These are phyloP conservation scores for Gymnocypris eckloni DNA, from an alignment of 2,797 vertebrate species.

Conservation along the genomic window DNA sequence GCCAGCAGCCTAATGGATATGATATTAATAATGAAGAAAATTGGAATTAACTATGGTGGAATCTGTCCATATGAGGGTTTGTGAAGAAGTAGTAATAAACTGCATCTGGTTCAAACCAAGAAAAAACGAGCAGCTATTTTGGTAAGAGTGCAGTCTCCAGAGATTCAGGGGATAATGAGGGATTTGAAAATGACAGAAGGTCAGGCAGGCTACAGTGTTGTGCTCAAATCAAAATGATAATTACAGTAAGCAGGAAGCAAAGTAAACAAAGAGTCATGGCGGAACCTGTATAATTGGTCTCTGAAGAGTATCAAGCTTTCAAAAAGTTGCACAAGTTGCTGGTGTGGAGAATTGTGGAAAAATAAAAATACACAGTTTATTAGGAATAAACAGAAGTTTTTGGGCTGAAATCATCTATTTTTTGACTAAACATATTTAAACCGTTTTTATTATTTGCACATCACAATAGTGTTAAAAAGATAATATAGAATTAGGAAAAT, in stretches of 20 bases:
- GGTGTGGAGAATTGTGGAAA: not conserved
- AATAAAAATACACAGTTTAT: not conserved
- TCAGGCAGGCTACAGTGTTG: not conserved
- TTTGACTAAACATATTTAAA: no score
- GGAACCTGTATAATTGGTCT: constrained; percentile 32
- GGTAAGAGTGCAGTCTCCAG: not conserved
- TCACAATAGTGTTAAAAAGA: not conserved
- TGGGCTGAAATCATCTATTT: not conserved
- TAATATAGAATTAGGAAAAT: not conserved
- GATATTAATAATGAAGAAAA: constrained; percentile 10
- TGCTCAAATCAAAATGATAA: constrained; percentile 41
- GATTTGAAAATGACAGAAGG: constrained; percentile 38
- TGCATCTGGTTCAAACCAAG: not conserved
- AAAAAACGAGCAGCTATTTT: not conserved
- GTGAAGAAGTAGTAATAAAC: not conserved
- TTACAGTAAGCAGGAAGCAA: constrained; percentile 29
- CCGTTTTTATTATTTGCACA: not conserved
- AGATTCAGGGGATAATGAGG: constrained; percentile 32
- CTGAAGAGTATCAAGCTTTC: constrained; percentile 32
- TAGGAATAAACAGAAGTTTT: not conserved
- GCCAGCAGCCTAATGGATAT: constrained; percentile 81
- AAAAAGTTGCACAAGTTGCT: not conserved
- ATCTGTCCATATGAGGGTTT: not conserved
- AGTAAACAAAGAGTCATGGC: constrained; percentile 44
- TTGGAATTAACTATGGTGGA: not conserved